These are phyloP conservation scores for Philereme transversata DNA, from an alignment of 2,888 invertebrate species.

Conservation along the genomic window DNA sequence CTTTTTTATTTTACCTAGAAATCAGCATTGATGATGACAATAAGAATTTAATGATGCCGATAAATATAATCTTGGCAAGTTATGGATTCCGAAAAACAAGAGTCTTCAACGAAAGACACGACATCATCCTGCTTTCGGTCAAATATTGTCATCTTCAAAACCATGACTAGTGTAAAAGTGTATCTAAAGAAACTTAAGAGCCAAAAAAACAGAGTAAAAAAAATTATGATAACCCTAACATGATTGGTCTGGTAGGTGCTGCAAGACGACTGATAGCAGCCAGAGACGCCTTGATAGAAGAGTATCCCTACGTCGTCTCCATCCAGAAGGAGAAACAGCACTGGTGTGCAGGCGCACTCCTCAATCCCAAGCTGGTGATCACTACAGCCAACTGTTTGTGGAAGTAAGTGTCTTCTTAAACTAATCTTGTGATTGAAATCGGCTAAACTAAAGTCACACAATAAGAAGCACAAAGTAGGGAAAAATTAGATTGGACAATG, in stretches of 20 bases:
- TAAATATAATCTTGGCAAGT: too few relatives aligned
- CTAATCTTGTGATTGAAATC: too few relatives aligned
- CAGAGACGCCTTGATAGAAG: slow-evolving; percentile 62
- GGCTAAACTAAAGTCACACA: too few relatives aligned
- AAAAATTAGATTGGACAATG: too few relatives aligned
- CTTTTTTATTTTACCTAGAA: slow-evolving; percentile 22
- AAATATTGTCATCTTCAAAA: too few relatives aligned
- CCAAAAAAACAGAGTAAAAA: background rate
- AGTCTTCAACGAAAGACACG: too few relatives aligned
- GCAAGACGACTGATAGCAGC: slow-evolving; percentile 63
- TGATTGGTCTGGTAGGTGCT: slow-evolving; percentile 38
- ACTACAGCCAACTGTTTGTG: slow-evolving; percentile 77
- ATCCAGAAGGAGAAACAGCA: slow-evolving; percentile 67
- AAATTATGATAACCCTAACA: background rate
- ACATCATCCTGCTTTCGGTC: too few relatives aligned
- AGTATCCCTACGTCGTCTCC: slow-evolving; percentile 72
- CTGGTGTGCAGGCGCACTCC: slow-evolving; percentile 73
- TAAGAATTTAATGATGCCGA: too few relatives aligned
- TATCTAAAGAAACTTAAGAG: background rate
- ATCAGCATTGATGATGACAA: too few relatives aligned
- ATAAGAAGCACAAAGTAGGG: too few relatives aligned
- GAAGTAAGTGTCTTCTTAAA: slow-evolving; percentile 62
- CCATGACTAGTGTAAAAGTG: too few relatives aligned
- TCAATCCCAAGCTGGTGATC: slow-evolving; percentile 66
- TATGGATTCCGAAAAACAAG: too few relatives aligned